Evolutionary conservation across 2,797 vertebrate species (phyloP).

Genomic region (Poecilia gillii): DNA sequence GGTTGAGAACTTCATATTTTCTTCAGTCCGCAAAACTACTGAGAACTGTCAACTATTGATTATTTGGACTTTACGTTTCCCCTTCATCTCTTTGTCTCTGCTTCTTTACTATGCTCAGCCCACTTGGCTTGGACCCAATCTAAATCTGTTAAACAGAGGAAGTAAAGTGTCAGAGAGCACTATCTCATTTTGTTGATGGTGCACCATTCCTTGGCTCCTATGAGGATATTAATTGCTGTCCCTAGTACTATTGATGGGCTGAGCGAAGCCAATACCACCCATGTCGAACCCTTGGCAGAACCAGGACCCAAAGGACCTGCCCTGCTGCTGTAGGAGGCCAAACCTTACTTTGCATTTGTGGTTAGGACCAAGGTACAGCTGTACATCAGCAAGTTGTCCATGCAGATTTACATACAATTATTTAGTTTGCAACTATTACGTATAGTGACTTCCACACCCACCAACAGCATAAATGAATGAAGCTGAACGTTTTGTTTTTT

Average conservation of each 20-base stretch:
- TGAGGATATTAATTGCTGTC: constrained; percentile 79
- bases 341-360: constrained; percentile 55
- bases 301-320: constrained; percentile 38
- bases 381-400: constrained; percentile 11
- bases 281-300: constrained; percentile 46
- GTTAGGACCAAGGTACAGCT: background rate
- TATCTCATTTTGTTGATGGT: constrained; percentile 76
- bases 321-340: constrained; percentile 34
- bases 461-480: background rate
- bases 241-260: constrained; percentile 68
- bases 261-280: constrained; percentile 43
- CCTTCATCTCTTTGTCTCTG: constrained; percentile 18
- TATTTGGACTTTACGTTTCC: constrained; percentile 53
- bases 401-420: background rate
- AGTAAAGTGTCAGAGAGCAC: constrained; percentile 69
- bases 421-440: background rate
- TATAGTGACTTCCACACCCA: background rate
- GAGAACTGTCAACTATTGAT: constrained; percentile 67
- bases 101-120: constrained; percentile 6
- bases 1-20: constrained; percentile 40
- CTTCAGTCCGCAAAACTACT: constrained; percentile 60
- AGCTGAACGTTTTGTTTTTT: background rate
- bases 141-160: constrained; percentile 64
- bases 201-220: constrained; percentile 64
- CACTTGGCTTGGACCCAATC: constrained; percentile 48